Conservation (phyloP, 2,797 vertebrate genomes). For the Ataeniobius toweri region DNA sequence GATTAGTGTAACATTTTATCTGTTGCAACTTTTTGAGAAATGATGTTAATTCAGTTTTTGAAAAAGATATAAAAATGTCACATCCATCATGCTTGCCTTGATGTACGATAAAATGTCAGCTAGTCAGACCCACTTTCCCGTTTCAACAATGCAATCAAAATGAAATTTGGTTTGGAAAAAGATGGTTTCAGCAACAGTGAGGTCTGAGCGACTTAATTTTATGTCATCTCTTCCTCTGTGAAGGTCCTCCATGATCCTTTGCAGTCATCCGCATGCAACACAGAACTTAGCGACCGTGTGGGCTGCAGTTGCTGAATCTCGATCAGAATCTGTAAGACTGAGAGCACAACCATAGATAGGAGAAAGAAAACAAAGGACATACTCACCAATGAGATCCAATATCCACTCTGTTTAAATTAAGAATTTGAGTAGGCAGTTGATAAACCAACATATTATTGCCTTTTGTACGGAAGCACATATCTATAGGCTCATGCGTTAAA, state of each 20-base stretch:
- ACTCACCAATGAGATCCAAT: too few species aligned
- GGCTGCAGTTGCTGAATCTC: too few species aligned
- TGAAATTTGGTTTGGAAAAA: neutral
- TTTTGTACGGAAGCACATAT: too few species aligned
- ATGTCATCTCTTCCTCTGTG: neutral
- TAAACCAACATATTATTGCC: too few species aligned
- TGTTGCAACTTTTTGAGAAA: neutral
- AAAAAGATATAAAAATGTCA: neutral
- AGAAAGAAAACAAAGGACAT: too few species aligned
- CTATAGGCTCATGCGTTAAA: too few species aligned
- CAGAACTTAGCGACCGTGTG: too few species aligned
- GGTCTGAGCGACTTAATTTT: neutral
- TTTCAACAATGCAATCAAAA: neutral
- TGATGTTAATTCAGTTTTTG: neutral
- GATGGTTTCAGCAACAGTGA: neutral
- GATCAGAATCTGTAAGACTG: too few species aligned
- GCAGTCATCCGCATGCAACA: too few species aligned
- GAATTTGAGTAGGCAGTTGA: too few species aligned
- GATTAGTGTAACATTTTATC: slow-evolving; percentile 5
- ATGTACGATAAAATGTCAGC: neutral
- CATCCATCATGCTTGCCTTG: neutral
- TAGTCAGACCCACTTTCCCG: neutral
- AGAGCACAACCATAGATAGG: too few species aligned
- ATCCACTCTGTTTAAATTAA: too few species aligned
- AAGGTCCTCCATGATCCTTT: neutral